Evolutionary conservation across 2,113 vertebrate species (phyloP).

Genomic region (Copsychus sechellarum): DNA sequence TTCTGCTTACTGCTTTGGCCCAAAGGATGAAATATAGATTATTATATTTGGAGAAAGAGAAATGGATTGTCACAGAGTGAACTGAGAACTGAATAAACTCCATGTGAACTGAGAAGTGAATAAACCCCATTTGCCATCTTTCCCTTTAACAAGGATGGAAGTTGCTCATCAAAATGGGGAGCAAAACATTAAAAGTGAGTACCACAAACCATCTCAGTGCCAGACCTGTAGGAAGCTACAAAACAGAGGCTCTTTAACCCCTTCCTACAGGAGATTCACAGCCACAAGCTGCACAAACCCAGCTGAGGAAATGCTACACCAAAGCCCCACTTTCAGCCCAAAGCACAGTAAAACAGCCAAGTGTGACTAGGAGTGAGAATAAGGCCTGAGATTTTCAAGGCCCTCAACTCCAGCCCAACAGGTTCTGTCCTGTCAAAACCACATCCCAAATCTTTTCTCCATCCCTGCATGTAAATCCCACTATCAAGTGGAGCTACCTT

Average conservation of each 20-base stretch:
- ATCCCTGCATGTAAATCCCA: background rate
- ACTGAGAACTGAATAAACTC: background rate
- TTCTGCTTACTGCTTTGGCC: background rate
- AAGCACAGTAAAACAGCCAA: background rate
- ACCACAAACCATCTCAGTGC: background rate
- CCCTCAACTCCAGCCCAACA: rapidly evolving
- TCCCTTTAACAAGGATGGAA: background rate
- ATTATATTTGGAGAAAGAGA: background rate
- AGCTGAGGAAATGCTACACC: background rate
- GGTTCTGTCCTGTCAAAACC: background rate
- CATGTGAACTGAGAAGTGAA: background rate
- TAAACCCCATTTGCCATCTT: background rate
- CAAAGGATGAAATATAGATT: background rate
- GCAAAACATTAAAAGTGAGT: background rate
- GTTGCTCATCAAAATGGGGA: rapidly evolving
- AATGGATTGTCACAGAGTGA: too few species aligned
- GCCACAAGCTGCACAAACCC: background rate
- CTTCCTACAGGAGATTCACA: background rate
- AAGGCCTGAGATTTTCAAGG: background rate
- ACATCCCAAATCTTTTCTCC: background rate
- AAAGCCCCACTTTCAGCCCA: rapidly evolving
- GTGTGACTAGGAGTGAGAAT: rapidly evolving
- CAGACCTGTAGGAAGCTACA: background rate
- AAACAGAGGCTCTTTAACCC: background rate
- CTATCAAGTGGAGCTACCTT: background rate